Percentiles rank a stretch among this genome's conserved stretches.
These are phyloP conservation scores for Vulpes ferrilata DNA, from an alignment of 2,113 vertebrate genomes.

Conservation along the genomic window DNA sequence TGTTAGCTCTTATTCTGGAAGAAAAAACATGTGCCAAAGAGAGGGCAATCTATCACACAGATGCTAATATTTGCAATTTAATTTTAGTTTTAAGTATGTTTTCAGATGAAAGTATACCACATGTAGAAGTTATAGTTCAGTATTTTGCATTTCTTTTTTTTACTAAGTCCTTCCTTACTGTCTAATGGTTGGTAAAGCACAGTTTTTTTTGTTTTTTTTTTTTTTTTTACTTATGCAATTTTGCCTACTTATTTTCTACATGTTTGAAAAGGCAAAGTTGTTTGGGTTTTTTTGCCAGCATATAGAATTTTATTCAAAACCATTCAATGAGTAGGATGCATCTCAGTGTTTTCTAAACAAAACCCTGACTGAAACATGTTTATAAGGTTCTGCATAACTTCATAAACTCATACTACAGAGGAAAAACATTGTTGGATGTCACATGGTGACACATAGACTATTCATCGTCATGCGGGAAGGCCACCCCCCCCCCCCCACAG, in stretches of 20 bases:
- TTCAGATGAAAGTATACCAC: background rate
- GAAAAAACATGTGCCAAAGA: background rate
- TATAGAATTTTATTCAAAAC: background rate
- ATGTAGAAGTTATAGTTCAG: background rate
- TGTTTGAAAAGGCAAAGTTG: background rate
- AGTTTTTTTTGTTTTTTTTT: background rate
- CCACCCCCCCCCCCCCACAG: background rate
- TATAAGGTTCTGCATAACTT: background rate
- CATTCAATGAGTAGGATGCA: background rate
- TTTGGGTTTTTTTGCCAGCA: background rate
- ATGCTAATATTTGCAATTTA: background rate
- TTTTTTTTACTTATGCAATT: background rate
- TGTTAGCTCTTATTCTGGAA: background rate
- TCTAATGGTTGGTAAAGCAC: background rate
- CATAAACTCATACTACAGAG: background rate
- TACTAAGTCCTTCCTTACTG: slow-evolving; percentile 27
- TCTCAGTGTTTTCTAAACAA: background rate
- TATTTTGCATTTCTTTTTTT: background rate
- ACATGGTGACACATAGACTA: background rate
- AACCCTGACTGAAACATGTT: background rate
- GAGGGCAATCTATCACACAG: background rate
- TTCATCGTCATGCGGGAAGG: background rate
- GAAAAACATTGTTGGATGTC: background rate
- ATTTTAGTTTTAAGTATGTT: background rate
- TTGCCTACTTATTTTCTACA: background rate